phyloP scores from a whole-genome alignment of 92 coral and sea anemone species.

The Porites rus region DNA sequence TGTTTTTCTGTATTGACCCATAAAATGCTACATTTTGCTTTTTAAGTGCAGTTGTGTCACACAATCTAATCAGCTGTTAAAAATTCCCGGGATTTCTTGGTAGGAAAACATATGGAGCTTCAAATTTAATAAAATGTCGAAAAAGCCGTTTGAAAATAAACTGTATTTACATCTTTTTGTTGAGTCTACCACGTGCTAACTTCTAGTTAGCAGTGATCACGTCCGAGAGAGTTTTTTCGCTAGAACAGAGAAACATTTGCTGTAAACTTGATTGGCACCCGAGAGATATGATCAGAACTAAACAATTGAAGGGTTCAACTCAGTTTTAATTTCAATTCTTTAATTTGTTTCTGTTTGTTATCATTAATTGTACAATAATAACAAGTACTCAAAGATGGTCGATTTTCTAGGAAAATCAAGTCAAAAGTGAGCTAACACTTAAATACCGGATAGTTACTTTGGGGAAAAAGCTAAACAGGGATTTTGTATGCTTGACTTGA shows the following conservation, averaged over 20 bases:
- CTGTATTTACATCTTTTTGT: not conserved
- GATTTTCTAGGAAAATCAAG: not conserved
- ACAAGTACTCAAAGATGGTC: not conserved
- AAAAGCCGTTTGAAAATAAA: not conserved
- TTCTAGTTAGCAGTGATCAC: not conserved
- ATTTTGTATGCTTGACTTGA: not conserved
- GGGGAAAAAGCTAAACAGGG: not conserved
- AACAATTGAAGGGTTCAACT: not conserved
- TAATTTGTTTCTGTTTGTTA: not conserved
- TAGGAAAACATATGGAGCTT: slow-evolving; percentile 29
- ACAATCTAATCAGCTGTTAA: not conserved
- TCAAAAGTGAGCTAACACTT: too few relatives aligned
- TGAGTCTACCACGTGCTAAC: not conserved
- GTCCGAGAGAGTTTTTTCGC: not conserved
- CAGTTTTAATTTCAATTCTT: not conserved
- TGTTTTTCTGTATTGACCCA: too few relatives aligned
- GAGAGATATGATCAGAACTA: not conserved
- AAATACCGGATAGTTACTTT: not conserved
- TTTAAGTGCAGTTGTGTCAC: not conserved
- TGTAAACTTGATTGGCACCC: slow-evolving; percentile 14
- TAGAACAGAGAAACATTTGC: slow-evolving; percentile 11
- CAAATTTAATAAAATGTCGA: not conserved
- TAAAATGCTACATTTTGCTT: too few relatives aligned
- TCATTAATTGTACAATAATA: not conserved
- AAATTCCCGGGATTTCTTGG: not conserved